Evolutionary conservation across 2,113 vertebrate species (phyloP), one percentile per base, ranked within the genome.

Genomic region (Peromyscus californicus): DNA sequence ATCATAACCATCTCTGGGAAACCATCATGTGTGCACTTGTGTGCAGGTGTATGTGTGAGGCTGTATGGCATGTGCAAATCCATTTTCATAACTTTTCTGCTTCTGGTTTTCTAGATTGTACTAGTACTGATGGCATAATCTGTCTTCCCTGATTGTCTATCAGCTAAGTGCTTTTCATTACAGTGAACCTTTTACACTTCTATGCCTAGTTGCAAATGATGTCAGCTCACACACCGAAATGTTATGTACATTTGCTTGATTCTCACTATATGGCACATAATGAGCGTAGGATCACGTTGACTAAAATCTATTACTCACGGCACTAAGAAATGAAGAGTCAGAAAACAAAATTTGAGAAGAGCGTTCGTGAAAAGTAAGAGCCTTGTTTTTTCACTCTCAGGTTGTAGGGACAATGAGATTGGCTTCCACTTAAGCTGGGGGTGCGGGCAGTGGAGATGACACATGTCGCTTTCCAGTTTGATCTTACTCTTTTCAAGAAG

Each of bases 101-200:
- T 69, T 95, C 39, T 94, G 6, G 76, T 82, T 91, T 94, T 89
- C 75, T 79, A 67, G 17, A 94, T 33, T 82, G 2, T n/a, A 76
- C 65, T 85, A 70, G 39, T 5, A 84, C 5, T 1, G 33, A 69
- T 87, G 69, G 10, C 9, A 22, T 45, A 95, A 89, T 96, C 72
- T 80, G 70, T 33, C 57, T 76, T 85, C 79, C 4, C 17, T 54
- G 2, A 75, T 22, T 72, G 69, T 39, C n/a, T 88, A 2, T 89
- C 65, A 90, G 17, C 45, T 86, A 96, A 89, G 21, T 93, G 8
- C 17, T 86, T 96, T 95, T 91, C 13, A 31, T 92, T 85, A 78
- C 59, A 91, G 16, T 4, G 85, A 86, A 57, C 0, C 5, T 70
- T 93, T 95, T 67, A 75, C 54, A 72, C 33, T 86, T 96, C 95